Percentiles rank a stretch among this genome's conserved stretches.
phyloP scores from a whole-genome alignment of 2,797 vertebrate genomes.

The Semotilus atromaculatus region DNA sequence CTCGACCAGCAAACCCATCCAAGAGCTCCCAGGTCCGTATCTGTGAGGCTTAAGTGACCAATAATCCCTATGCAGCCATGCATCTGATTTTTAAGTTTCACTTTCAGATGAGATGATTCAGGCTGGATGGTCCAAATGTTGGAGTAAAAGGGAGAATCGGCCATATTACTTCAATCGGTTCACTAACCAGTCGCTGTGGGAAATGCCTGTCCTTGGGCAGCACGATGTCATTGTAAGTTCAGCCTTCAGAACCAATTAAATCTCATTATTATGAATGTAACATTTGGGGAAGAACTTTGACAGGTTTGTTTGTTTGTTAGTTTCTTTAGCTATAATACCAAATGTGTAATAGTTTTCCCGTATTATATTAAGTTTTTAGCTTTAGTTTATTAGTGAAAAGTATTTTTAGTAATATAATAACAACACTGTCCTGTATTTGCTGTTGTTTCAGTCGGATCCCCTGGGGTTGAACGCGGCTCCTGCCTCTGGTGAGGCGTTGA shows the following conservation, averaged over 20 bases:
- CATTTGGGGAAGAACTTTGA: background rate
- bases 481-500: conserved; percentile 79
- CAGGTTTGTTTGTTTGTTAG: background rate
- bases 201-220: conserved; percentile 95
- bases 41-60: background rate
- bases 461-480: conserved; percentile 94
- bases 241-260: background rate
- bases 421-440: conserved; percentile 35
- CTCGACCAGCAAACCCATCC: conserved; percentile 84
- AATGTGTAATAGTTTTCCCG: background rate
- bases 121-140: conserved; percentile 98
- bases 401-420: background rate
- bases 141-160: conserved; percentile 95
- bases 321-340: background rate
- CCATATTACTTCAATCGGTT: conserved; percentile 98
- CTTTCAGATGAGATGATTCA: conserved; percentile 92
- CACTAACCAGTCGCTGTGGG: conserved; percentile 98
- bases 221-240: conserved; percentile 94
- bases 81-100: background rate
- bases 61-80: background rate
- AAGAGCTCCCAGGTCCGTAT: conserved; percentile 92
- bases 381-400: background rate
- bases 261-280: background rate
- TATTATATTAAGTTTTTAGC: background rate
- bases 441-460: conserved; percentile 88